Base-by-base conservation (phyloP, 92 coral and sea anemone genomes). In the Virgularia gustaviana region DNA sequence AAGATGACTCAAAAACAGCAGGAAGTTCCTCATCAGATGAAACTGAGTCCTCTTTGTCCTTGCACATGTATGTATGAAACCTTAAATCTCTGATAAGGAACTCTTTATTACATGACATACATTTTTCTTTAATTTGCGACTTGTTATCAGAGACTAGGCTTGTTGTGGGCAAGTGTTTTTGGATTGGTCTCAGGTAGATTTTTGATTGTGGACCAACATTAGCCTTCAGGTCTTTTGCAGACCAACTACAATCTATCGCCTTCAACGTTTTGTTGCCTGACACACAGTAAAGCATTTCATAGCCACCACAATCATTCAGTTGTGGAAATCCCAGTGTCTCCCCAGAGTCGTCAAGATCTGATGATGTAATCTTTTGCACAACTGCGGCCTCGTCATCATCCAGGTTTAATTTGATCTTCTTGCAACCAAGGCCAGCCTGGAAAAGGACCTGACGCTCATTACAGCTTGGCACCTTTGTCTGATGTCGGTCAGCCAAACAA, bases 381-480 rank as follows among this genome's bases (percentile, higher is more conserved):
- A 84, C 84, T 45, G 37, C 35, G 7, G 56, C 54, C 49, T 84
- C 83, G 57, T 73, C 49, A 57, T 84, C 75, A 23, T 75, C 81
- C 57, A 84, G n/a, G 56, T 84, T 75, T 15, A 79, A 43, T 44
- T 83, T 83, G 47, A 73, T 78, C 47, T 78, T 83, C 54, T 78
- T 78, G 57, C 55, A 29, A 42, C 82, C 85, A 13, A 70, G 63
- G 29, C 88, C 85, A 67, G 82, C 82, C n/a, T 58, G 67, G 51
- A 59, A 63, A 8, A 79, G 81, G 6, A 52, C 30, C 67, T 74
- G 81, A 43, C 79, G 68, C 35, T 75, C 84, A 0, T 24, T 16
- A 32, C 59, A 72, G 45, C 75, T 53, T 16, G 81, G 84, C 25
- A 68, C 74, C 57, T 73, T 78, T 2, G 39, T 25, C 52, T 53